Evolutionary conservation across 2,888 invertebrate genomes (phyloP), one percentile per base, ranked within the genome.

Genomic region (Apoda limacodes): DNA sequence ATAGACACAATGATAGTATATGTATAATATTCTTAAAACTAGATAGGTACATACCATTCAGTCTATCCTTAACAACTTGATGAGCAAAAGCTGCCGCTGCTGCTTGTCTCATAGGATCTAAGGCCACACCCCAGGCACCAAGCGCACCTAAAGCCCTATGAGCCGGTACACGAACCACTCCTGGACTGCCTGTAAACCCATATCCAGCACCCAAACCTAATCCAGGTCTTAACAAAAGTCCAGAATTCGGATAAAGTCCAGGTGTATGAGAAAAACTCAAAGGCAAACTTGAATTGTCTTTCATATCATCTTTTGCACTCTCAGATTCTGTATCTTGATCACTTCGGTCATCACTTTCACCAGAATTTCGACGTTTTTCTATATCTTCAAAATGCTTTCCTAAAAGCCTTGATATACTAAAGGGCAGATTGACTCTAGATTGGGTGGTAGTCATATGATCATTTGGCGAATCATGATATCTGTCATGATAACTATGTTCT

Each of bases 161-260:
- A 34, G 92, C 92, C 28, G 92, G 92, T 43, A 92, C 92, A 54
- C 91, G 82, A 46, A 92, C 86, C 26, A 92, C 94, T 49, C 90
- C 91, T 39, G 90, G 91, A 33, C 84, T 87, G 35, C 82, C 69
- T 30, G 84, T 67, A 60, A 83, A 74, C 76, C 83, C 69, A 68
- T 84, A 72, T 45, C 84, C 80, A 20, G 52, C 71, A 63, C 83
- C 69, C 32, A 78, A 49, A 63, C 84, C 68, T 34, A 78, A 43
- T 5, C 76, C 78, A 5, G 78, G 78, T 50, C 78, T 60, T 35
- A 78, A 48, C 25, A 78, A 54, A 34, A 78, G 45, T 34, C 71
- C 68, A 32, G 74, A 68, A 47, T 70, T 74, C 2, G 59, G 59
- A 49, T 78, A 78, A 30, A 78, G 50, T 34, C 70, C 74, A 10